Evolutionary conservation across 2,113 vertebrate species (phyloP), one percentile per base, ranked within the genome.

Genomic region (Anguilla rostrata): DNA sequence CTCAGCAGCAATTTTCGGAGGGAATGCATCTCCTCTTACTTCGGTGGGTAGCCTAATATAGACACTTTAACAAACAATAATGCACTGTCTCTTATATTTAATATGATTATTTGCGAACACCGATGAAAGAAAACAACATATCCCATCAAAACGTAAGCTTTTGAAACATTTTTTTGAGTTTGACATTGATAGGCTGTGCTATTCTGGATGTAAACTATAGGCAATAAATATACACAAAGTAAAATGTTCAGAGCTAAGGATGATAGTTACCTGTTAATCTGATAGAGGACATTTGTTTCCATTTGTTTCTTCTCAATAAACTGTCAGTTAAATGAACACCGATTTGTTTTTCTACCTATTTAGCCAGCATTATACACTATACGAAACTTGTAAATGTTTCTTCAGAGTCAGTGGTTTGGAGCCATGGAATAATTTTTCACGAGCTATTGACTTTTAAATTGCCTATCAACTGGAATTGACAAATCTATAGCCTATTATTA

Each of bases 1-100:
- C 88, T 90, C 89, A 88, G 87, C 86, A 57, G 78, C 81, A 11
- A 84, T 85, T 87, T 78, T 46, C 39, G 82, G 63, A 88, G 82
- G 46, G 14, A 78, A 46, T 78, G 84, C 82, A 78, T 85, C 8
- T 71, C 75, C 39, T 82, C 84, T 78, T 78, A 88, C 82, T 87
- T 88, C 78, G 83, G 84, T 57, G 49, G 88, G 89, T 12, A 16
- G 34, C 34, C 34, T 34, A 34, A 34, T 75, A 75, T n/a, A 75
- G 8, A 75, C n/a, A n/a, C 8, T 75, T 75, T 8, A 34, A 75
- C n/a, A 20, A 66, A 20, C 60, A 75, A 75, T 12, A 75, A 75
- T 26, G 71, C 3, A 75, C 34, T n/a, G 5, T 11, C 71, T 11
- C 9, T n/a, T 12, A 8, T 75, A 12, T 75, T 29, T 2, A 75